Conservation (phyloP, 2,888 invertebrate genomes). For the Pycnomerus fuliginosus region DNA sequence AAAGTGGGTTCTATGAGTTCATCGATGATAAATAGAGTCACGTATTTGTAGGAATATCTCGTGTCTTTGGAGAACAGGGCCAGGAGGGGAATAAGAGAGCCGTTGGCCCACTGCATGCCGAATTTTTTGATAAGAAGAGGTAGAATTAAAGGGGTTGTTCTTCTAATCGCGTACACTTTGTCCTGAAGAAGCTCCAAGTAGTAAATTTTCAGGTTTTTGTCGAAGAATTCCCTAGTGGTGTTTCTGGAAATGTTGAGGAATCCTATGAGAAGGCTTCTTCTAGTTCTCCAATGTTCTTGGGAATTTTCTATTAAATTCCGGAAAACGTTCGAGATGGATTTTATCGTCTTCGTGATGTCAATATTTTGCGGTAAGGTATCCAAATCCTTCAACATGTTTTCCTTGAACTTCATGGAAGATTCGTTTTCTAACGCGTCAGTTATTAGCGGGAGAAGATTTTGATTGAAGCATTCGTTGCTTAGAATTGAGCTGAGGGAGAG, state of each 20-base stretch:
- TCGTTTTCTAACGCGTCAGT: constrained; percentile 42
- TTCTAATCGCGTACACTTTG: constrained; percentile 44
- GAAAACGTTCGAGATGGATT: constrained; percentile 40
- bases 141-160: constrained; percentile 44
- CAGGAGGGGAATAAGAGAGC: constrained; percentile 41
- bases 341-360: constrained; percentile 36
- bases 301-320: constrained; percentile 41
- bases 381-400: constrained; percentile 44
- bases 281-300: constrained; percentile 45
- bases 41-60: constrained; percentile 43
- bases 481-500: constrained; percentile 38
- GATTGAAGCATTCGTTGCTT: constrained; percentile 38
- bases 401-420: constrained; percentile 39
- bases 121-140: constrained; percentile 46
- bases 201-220: constrained; percentile 41
- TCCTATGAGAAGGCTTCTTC: constrained; percentile 44
- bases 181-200: constrained; percentile 45
- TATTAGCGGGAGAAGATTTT: constrained; percentile 42
- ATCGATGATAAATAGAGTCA: constrained; percentile 44
- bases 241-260: constrained; percentile 43
- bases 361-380: constrained; percentile 42
- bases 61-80: constrained; percentile 39
- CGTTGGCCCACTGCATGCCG: constrained; percentile 43
- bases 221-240: constrained; percentile 42
- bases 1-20: constrained; percentile 45